Evolutionary conservation across 64 coral and sea anemone genomes (phyloP).

Genomic region (Montipora sp.): DNA sequence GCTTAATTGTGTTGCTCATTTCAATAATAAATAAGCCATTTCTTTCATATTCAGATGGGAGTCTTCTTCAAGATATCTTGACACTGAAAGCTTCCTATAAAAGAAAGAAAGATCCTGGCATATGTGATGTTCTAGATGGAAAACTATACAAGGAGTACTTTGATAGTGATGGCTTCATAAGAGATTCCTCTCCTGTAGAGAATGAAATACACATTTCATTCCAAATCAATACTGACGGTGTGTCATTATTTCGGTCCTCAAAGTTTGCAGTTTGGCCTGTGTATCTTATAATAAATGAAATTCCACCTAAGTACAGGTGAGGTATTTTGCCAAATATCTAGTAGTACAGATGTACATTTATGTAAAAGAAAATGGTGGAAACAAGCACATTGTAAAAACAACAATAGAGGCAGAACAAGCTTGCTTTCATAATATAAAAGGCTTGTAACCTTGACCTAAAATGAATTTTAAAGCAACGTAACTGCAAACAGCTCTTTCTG

Average conservation of each 20-base stretch:
- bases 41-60: conserved; percentile 6
- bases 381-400: too few relatives aligned
- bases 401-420: too few relatives aligned
- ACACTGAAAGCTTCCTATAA: neutral
- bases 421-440: too few relatives aligned
- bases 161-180: conserved; percentile 3
- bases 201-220: conserved; percentile 49
- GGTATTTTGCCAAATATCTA: too few relatives aligned
- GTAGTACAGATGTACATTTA: too few relatives aligned
- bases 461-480: too few relatives aligned
- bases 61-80: conserved; percentile 3
- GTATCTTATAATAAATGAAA: conserved; percentile 50
- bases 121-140: conserved; percentile 40
- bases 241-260: conserved; percentile 47
- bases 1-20: neutral
- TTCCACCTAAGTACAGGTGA: conserved; percentile 40
- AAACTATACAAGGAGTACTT: conserved; percentile 38
- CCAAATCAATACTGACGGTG: conserved; percentile 55
- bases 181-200: neutral
- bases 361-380: too few relatives aligned
- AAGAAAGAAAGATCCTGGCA: conserved; percentile 1
- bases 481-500: too few relatives aligned
- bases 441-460: too few relatives aligned
- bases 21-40: neutral
- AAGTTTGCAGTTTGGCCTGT: conserved; percentile 46